Base-by-base conservation (phyloP, 2,888 invertebrate species). In the Drosophila kambysellisi region DNA sequence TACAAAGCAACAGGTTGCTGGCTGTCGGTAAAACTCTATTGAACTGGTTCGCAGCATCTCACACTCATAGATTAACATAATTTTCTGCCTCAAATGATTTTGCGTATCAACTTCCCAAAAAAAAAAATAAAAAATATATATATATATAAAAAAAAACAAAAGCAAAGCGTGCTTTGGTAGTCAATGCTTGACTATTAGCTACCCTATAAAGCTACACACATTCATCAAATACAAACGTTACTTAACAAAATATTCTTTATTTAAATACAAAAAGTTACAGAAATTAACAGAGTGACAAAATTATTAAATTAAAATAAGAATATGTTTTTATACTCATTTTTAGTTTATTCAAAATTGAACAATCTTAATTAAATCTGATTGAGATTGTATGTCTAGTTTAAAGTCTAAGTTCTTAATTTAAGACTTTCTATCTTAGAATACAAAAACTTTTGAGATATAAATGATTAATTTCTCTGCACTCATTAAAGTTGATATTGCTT, bases 1-100 rank as follows among this genome's bases (percentile, higher is more conserved):
- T 71, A 79, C 88, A 82, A 69, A 61, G 76, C 82, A 88, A 88
- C 87, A 89, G 87, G 87, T 88, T 87, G 88, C 59, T 33, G 5
- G 46, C 58, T 43, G 82, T 77, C 83, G 83, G 83, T 70, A 76
- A 76, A 75, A 74, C 62, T 84, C 63, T 68, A 82, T 78, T 89
- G 85, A 86, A 80, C 81, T 82, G 76, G 81, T 79, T 83, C 79
- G 71, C 73, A 69, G 46, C 62, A 25, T 66, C 61, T 80, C 57
- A 69, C 62, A 76, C 70, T 65, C 65, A 66, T 75, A 68, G 75
- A 79, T 74, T 70, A 77, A 73, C 73, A 79, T 81, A 75, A 75
- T 82, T 70, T 75, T 65, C 67, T 70, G 76, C 71, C 71, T 72
- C 66, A 70, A 66, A 76, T 73, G 70, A 79, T 69, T 75, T 79